A percentile compares a stretch with the other conserved stretches of the same genome.
phyloP scores from a whole-genome alignment of 2,888 invertebrate genomes.

The Lagria hirta region DNA sequence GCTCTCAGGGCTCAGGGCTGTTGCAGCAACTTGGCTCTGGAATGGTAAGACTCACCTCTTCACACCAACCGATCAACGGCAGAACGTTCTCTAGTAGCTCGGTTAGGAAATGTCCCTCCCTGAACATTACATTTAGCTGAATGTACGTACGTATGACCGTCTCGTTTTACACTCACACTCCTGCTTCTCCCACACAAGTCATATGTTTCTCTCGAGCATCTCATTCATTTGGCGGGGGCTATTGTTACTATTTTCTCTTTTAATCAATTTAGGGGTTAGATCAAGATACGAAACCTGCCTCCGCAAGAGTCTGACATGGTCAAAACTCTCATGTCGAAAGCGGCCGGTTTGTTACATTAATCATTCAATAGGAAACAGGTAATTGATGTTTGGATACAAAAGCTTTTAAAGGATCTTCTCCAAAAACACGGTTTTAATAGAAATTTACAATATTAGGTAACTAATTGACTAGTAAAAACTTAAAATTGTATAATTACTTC shows the following conservation, averaged over 20 bases:
- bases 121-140: slow-evolving; percentile 70
- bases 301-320: no score
- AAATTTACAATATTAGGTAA: no score
- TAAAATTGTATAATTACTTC: no score
- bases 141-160: slow-evolving; percentile 49
- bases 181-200: slow-evolving; percentile 47
- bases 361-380: no score
- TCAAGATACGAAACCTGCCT: slow-evolving; percentile 30
- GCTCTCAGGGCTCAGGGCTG: slow-evolving; percentile 71
- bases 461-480: no score
- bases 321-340: no score
- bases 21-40: slow-evolving; percentile 89
- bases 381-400: no score
- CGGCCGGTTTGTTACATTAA: no score
- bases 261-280: slow-evolving; percentile 13
- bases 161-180: slow-evolving; percentile 40
- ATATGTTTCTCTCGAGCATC: slow-evolving; percentile 47
- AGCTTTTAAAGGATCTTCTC: no score
- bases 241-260: slow-evolving; percentile 34
- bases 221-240: slow-evolving; percentile 54
- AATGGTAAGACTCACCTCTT: slow-evolving; percentile 85
- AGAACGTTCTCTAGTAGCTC: slow-evolving; percentile 60
- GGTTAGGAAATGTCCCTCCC: slow-evolving; percentile 75
- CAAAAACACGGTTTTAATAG: no score
- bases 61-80: slow-evolving; percentile 57